Evolutionary conservation across 2,888 invertebrate species (phyloP).

Genomic region (Agriopis aurantiaria): DNA sequence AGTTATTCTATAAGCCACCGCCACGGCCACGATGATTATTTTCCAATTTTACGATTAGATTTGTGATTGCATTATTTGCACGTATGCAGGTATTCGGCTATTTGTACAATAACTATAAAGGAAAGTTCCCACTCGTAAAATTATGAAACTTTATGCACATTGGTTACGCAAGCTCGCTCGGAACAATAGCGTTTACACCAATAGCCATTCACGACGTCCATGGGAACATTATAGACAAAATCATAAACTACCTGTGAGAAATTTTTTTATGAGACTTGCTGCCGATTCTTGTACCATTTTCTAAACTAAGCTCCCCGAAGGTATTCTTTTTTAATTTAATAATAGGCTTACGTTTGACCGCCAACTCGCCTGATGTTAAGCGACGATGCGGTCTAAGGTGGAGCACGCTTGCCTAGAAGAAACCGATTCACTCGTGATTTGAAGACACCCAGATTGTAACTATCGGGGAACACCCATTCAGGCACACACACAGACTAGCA

Average conservation of each 20-base stretch:
- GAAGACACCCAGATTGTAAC: no score
- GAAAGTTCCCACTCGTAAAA: slow-evolving; percentile 24
- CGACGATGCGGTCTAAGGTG: no score
- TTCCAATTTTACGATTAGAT: neutral
- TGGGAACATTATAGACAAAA: slow-evolving; percentile 23
- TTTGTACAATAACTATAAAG: slow-evolving; percentile 5
- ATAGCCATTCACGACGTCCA: slow-evolving; percentile 1
- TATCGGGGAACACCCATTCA: no score
- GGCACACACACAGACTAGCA: no score
- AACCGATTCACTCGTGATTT: no score
- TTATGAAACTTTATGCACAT: slow-evolving; percentile 23
- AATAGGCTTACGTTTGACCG: no score
- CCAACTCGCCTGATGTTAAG: no score
- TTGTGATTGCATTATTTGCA: neutral
- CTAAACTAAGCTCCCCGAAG: no score
- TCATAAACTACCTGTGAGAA: slow-evolving; percentile 10
- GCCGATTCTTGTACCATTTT: no score
- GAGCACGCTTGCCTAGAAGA: no score
- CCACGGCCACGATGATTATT: neutral
- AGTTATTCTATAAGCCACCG: no score
- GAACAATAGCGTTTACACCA: slow-evolving; percentile 17
- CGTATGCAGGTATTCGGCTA: neutral
- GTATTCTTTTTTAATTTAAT: no score
- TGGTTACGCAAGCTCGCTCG: slow-evolving; percentile 5
- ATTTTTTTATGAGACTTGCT: neutral